These are phyloP conservation scores for Dendrocincla tyrannina DNA, from an alignment of 2,797 vertebrate genomes.

Conservation along the genomic window DNA sequence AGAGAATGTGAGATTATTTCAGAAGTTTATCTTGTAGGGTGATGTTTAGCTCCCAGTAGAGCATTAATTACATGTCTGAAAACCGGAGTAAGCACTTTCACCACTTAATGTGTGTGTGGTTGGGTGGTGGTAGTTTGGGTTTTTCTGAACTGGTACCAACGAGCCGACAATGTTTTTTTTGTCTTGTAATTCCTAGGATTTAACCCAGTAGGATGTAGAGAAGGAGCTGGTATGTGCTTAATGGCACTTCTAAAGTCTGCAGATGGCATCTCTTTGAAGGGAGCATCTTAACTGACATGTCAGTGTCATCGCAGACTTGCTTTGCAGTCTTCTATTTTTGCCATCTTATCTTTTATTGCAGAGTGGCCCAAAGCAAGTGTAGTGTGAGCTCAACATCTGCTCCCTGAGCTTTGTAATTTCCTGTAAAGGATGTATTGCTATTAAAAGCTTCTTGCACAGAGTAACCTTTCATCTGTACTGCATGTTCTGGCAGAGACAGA, in stretches of 20 bases:
- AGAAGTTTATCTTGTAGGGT: not conserved
- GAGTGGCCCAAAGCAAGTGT: not conserved
- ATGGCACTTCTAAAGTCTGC: conserved; percentile 17
- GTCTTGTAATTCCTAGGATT: not conserved
- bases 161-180: not conserved
- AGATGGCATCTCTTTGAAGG: conserved; percentile 43
- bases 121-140: not conserved
- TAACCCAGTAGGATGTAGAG: not conserved
- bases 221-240: not conserved
- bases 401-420: not conserved
- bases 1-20: not conserved
- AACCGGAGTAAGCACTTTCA: not conserved
- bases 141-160: not conserved
- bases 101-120: not conserved
- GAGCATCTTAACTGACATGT: not conserved
- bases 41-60: not conserved
- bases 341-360: not conserved
- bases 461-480: not conserved
- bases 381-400: not conserved
- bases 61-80: not conserved
- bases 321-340: conserved; percentile 23
- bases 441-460: not conserved
- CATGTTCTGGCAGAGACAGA: not conserved
- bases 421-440: not conserved
- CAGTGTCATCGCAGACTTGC: not conserved